phyloP scores from a whole-genome alignment of 2,888 invertebrate species.

The Nephrotoma appendiculata region DNA sequence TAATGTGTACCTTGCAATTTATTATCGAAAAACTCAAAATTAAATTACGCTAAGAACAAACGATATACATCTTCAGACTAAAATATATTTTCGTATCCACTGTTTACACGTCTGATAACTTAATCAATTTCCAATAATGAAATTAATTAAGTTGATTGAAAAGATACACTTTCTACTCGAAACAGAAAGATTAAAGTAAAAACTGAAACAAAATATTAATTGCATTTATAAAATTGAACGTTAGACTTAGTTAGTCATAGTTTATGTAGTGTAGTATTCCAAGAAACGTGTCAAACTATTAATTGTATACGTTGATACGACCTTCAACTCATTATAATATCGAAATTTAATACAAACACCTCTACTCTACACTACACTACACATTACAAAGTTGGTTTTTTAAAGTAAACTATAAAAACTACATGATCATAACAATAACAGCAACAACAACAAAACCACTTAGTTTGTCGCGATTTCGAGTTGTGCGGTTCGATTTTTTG shows the following conservation, averaged over 20 bases:
- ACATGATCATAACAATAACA: not conserved
- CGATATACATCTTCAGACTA: too few relatives aligned
- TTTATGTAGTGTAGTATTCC: not conserved
- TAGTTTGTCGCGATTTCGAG: not conserved
- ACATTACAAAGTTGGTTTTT: not conserved
- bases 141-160: not conserved
- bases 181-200: not conserved
- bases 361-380: not conserved
- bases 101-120: too few relatives aligned
- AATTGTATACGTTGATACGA: not conserved
- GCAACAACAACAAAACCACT: not conserved
- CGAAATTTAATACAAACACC: not conserved
- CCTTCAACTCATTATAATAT: not conserved
- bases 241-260: not conserved
- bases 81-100: too few relatives aligned
- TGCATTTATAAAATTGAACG: not conserved
- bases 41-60: too few relatives aligned
- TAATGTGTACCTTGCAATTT: too few relatives aligned
- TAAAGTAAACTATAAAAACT: not conserved
- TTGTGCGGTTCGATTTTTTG: not conserved
- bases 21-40: too few relatives aligned
- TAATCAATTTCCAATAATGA: not conserved
- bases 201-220: not conserved
- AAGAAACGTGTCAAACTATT: not conserved
- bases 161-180: not conserved